Evolutionary conservation across 2,797 vertebrate genomes (phyloP).

Genomic region (Brachyalestes nurse): DNA sequence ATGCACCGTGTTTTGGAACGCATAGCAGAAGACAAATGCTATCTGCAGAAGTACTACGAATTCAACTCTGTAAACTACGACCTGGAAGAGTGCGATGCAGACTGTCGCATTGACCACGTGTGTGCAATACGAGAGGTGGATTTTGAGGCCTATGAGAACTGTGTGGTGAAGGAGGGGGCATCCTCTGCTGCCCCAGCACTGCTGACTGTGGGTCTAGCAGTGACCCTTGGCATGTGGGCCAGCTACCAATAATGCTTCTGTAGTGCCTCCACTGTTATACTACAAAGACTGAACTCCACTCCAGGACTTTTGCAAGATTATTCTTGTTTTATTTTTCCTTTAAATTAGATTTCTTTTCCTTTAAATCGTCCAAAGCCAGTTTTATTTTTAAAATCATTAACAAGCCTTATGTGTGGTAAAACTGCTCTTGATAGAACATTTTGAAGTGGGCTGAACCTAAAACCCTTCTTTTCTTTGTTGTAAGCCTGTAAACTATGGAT

Average conservation of each 20-base stretch:
- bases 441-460: neutral
- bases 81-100: constrained; percentile 69
- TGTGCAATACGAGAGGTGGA: constrained; percentile 88
- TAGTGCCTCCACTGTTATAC: neutral
- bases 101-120: constrained; percentile 85
- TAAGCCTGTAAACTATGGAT: neutral
- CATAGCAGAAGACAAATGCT: constrained; percentile 66
- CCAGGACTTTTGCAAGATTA: neutral
- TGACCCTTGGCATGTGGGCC: constrained; percentile 58
- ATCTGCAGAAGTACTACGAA: constrained; percentile 86
- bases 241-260: constrained; percentile 40
- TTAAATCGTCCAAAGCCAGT: too few relatives aligned
- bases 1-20: constrained; percentile 81
- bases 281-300: neutral
- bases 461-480: neutral
- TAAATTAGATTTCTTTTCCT: too few relatives aligned
- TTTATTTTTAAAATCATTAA: neutral
- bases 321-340: neutral
- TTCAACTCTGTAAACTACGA: constrained; percentile 93
- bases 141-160: constrained; percentile 78
- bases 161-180: constrained; percentile 72
- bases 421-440: neutral
- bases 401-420: neutral
- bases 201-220: constrained; percentile 59
- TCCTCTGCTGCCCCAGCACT: constrained; percentile 39